A percentile compares a stretch with the other conserved stretches of the same genome.
Evolutionary conservation across 2,797 vertebrate species (phyloP).

Genomic region (Percopsis omiscomaycus): DNA sequence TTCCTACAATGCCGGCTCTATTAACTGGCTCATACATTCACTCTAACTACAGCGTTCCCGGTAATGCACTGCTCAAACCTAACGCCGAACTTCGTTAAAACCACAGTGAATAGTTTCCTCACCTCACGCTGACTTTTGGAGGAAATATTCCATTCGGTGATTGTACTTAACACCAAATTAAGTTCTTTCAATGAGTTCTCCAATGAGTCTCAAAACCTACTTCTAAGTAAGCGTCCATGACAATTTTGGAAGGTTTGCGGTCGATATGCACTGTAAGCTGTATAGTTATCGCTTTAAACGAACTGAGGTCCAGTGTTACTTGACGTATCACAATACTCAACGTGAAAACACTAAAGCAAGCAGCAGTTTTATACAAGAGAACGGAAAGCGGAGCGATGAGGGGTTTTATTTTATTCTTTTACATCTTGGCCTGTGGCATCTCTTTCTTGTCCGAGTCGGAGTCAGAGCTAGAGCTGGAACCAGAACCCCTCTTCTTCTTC

Average conservation of each 20-base stretch:
- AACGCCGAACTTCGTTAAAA: neutral
- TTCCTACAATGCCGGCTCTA: conserved; percentile 11
- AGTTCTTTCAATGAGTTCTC: too few relatives aligned
- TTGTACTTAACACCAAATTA: too few relatives aligned
- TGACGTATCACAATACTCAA: neutral
- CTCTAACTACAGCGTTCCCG: conserved; percentile 9
- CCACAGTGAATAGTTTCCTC: too few relatives aligned
- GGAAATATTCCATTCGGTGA: too few relatives aligned
- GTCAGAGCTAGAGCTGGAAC: conserved; percentile 31
- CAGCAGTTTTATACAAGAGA: conserved; percentile 1
- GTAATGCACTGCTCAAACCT: conserved; percentile 9
- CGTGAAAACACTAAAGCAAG: conserved; percentile 19
- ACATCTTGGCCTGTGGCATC: conserved; percentile 53
- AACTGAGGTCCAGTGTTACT: too few relatives aligned
- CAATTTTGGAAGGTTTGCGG: too few relatives aligned
- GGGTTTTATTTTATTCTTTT: conserved; percentile 3
- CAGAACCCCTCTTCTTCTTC: conserved; percentile 33
- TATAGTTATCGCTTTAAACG: too few relatives aligned
- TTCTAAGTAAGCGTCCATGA: too few relatives aligned
- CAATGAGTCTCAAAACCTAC: too few relatives aligned
- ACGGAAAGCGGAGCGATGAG: neutral
- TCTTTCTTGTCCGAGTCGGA: conserved; percentile 1
- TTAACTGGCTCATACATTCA: conserved; percentile 7
- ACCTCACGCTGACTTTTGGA: too few relatives aligned
- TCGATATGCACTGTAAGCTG: too few relatives aligned